These are phyloP conservation scores for Muscicapa striata DNA, from an alignment of 2,797 vertebrate genomes.

Conservation along the genomic window DNA sequence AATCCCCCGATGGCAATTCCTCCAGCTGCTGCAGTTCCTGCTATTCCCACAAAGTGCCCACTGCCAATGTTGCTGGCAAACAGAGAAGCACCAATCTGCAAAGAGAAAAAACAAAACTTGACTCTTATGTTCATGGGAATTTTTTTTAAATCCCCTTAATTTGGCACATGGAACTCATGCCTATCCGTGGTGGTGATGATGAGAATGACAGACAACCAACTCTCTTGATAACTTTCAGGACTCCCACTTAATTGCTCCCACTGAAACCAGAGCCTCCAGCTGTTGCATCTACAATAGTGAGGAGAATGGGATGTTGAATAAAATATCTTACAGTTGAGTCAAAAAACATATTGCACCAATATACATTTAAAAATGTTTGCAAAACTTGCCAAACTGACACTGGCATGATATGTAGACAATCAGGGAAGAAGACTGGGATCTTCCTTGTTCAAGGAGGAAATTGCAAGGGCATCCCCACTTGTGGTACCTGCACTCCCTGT, in stretches of 20 bases:
- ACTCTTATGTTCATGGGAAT: background rate
- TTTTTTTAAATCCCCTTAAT: background rate
- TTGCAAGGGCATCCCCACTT: background rate
- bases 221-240: background rate
- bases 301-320: background rate
- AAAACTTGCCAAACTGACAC: background rate
- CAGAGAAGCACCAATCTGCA: constrained; percentile 93
- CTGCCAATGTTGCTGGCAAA: constrained; percentile 98
- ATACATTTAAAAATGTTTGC: background rate
- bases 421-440: background rate
- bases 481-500: background rate
- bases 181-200: background rate
- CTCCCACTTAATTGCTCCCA: background rate
- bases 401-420: background rate
- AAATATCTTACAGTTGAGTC: background rate
- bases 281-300: background rate
- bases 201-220: background rate
- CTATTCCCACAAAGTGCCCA: constrained; percentile 94
- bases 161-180: background rate
- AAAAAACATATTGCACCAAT: background rate
- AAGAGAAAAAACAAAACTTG: background rate
- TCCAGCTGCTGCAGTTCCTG: constrained; percentile 86
- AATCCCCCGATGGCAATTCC: constrained; percentile 91
- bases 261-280: background rate
- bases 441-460: background rate